These are phyloP conservation scores for Macropus fuliginosus DNA, from an alignment of 2,797 vertebrate species.

Conservation along the genomic window DNA sequence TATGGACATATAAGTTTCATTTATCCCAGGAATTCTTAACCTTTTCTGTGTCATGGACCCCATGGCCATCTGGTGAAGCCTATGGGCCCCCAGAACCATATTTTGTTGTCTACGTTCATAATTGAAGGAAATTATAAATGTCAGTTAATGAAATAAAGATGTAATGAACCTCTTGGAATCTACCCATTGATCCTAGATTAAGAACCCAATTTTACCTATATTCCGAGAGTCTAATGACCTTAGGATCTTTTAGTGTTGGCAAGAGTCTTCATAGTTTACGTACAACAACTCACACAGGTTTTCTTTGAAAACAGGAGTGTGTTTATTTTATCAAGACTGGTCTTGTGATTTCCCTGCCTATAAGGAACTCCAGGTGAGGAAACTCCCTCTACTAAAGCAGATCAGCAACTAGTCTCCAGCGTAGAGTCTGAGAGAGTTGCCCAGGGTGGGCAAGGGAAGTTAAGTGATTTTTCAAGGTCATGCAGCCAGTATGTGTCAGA, in stretches of 20 bases:
- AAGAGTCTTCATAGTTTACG: neutral
- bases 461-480: neutral
- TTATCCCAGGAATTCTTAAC: neutral
- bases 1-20: neutral
- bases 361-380: neutral
- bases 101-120: neutral
- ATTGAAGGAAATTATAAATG: neutral
- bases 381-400: neutral
- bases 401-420: neutral
- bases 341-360: neutral
- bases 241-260: neutral
- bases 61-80: neutral
- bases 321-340: neutral
- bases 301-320: constrained; percentile 10
- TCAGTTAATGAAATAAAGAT: neutral
- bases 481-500: neutral
- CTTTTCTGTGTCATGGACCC: neutral
- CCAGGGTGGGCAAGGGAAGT: neutral
- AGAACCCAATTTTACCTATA: neutral
- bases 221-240: neutral
- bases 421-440: neutral
- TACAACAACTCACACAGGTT: neutral
- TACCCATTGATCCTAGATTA: neutral
- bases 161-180: neutral
- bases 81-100: neutral